Evolutionary conservation across 2,113 vertebrate species (phyloP).

Genomic region (Hypanus sabinus): DNA sequence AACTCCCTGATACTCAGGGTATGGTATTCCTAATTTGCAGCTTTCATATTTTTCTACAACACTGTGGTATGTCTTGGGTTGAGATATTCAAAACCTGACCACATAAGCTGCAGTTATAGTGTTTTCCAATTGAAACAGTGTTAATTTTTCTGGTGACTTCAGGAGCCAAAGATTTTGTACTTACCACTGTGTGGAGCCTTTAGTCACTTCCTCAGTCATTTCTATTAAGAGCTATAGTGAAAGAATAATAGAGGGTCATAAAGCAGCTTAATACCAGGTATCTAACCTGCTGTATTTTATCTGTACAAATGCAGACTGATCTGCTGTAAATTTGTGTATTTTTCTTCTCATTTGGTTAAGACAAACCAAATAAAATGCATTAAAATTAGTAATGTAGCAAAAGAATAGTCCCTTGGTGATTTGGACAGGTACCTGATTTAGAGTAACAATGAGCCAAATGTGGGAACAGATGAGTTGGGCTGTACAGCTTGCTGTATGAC

Average conservation of each 20-base stretch:
- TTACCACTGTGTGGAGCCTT: conserved; percentile 88
- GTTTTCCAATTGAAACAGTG: not conserved
- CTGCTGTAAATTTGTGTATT: not conserved
- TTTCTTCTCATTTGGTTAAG: not conserved
- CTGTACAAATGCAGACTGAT: not conserved
- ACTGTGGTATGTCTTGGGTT: not conserved
- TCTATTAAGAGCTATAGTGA: conserved; percentile 70
- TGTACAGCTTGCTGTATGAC: too few relatives aligned
- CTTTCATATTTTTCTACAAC: not conserved
- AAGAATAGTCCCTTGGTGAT: not conserved
- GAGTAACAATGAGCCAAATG: too few relatives aligned
- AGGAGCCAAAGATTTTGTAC: conserved; percentile 39
- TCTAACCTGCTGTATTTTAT: not conserved
- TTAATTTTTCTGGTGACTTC: not conserved
- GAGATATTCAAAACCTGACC: not conserved
- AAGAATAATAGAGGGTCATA: not conserved
- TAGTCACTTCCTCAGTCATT: conserved; percentile 73
- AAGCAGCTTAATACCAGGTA: not conserved
- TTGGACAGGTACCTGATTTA: too few relatives aligned
- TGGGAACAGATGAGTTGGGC: too few relatives aligned
- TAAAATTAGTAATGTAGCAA: not conserved
- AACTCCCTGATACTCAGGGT: not conserved
- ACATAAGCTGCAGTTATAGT: not conserved
- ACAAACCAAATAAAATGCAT: not conserved
- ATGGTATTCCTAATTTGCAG: not conserved